These are phyloP conservation scores for Phainopepla nitens DNA, from an alignment of 2,113 vertebrate genomes.

Conservation along the genomic window DNA sequence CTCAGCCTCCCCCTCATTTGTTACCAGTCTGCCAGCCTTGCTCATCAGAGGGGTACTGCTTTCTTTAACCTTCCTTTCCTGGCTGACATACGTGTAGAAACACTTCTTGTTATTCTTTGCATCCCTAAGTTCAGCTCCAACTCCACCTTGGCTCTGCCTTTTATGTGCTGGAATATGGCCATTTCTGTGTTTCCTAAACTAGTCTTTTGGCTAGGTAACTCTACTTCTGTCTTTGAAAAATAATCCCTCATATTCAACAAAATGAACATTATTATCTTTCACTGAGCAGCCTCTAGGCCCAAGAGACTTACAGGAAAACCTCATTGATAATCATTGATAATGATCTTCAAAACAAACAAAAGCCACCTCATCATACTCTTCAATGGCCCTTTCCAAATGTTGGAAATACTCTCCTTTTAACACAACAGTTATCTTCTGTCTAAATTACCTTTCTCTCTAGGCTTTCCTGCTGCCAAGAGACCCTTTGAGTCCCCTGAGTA, in stretches of 20 bases:
- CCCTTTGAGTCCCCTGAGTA: not conserved
- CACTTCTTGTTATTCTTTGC: not conserved
- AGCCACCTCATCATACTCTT: not conserved
- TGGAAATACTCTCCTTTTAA: not conserved
- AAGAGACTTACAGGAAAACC: not conserved
- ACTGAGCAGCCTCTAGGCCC: not conserved
- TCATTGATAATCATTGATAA: not conserved
- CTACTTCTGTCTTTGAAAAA: not conserved
- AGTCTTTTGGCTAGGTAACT: not conserved
- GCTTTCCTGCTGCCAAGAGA: not conserved
- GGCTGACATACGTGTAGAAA: not conserved
- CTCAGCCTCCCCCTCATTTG: not conserved
- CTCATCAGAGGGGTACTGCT: not conserved
- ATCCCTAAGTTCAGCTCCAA: not conserved
- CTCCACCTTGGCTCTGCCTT: not conserved
- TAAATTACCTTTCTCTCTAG: not conserved
- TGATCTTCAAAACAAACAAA: not conserved
- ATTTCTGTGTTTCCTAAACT: not conserved
- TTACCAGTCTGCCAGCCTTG: not conserved
- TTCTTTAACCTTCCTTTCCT: not conserved
- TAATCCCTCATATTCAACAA: not conserved
- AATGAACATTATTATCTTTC: not conserved
- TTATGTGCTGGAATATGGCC: not conserved
- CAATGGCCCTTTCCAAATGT: not conserved
- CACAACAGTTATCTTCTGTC: not conserved